Percentiles rank a stretch among this genome's conserved stretches.
phyloP scores from a whole-genome alignment of 92 coral and sea anemone genomes.

The Palythoa heliodiscus region DNA sequence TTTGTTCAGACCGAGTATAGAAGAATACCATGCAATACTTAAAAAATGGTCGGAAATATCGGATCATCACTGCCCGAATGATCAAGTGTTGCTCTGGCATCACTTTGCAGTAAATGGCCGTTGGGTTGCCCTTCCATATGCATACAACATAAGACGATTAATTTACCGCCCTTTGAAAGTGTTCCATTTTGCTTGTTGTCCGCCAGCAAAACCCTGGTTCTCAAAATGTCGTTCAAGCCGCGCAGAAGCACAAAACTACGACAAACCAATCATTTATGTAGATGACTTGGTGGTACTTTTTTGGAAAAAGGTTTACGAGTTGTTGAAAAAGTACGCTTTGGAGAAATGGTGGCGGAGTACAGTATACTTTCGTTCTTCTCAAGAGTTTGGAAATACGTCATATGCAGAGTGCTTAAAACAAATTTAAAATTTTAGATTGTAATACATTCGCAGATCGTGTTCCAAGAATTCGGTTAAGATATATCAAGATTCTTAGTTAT shows the following conservation, averaged over 20 bases:
- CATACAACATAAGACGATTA: constrained; percentile 42
- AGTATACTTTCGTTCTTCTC: constrained; percentile 49
- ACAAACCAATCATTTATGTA: constrained; percentile 54
- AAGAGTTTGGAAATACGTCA: constrained; percentile 48
- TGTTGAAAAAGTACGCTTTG: constrained; percentile 57
- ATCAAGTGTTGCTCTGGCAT: constrained; percentile 58
- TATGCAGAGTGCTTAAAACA: constrained; percentile 27
- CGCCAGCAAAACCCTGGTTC: constrained; percentile 85
- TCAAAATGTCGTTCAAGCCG: constrained; percentile 72
- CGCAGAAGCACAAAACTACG: constrained; percentile 66
- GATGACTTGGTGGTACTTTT: constrained; percentile 64
- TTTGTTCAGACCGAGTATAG: constrained; percentile 50
- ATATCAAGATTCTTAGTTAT: no score
- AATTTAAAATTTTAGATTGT: neutral
- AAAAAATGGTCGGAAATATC: constrained; percentile 49
- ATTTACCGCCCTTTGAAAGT: constrained; percentile 36
- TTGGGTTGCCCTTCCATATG: constrained; percentile 74
- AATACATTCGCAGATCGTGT: no score
- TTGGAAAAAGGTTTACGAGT: constrained; percentile 84
- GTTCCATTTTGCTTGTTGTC: constrained; percentile 63
- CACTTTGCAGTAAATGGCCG: constrained; percentile 65
- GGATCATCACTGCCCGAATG: constrained; percentile 56
- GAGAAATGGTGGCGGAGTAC: constrained; percentile 83
- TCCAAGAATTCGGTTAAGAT: no score
- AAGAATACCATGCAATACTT: constrained; percentile 42